These are phyloP conservation scores for Tapirus terrestris DNA, from an alignment of 2,113 vertebrate genomes.

Conservation along the genomic window DNA sequence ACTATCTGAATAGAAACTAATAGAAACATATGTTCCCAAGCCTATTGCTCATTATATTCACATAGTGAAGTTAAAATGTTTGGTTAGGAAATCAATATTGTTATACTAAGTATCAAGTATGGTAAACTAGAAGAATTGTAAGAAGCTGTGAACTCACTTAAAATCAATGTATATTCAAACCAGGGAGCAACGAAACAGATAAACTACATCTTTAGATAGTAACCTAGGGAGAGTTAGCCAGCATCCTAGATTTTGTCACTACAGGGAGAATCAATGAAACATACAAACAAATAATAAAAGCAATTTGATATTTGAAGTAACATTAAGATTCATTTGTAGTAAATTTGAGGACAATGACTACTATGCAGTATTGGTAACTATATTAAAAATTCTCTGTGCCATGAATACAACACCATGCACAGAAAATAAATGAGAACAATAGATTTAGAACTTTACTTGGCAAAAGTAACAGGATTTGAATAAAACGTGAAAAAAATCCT, in stretches of 20 bases:
- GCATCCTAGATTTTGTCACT: slow-evolving; percentile 45
- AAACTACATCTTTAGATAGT: slow-evolving; percentile 70
- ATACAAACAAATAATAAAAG: slow-evolving; percentile 69
- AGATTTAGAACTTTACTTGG: slow-evolving; percentile 18
- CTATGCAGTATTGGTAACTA: slow-evolving; percentile 14
- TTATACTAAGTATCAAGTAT: slow-evolving; percentile 77
- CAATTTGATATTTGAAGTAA: slow-evolving; percentile 22
- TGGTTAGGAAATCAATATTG: slow-evolving; percentile 85
- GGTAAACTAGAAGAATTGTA: slow-evolving; percentile 64
- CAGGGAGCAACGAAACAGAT: slow-evolving; percentile 71
- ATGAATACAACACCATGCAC: neutral
- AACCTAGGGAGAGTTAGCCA: slow-evolving; percentile 66
- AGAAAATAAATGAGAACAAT: slow-evolving; percentile 44
- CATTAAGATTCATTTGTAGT: slow-evolving; percentile 24
- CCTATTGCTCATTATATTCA: slow-evolving; percentile 76
- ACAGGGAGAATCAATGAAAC: slow-evolving; percentile 64
- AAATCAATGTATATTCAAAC: slow-evolving; percentile 84
- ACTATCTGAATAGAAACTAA: slow-evolving; percentile 71
- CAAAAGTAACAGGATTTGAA: slow-evolving; percentile 28
- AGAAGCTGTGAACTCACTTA: slow-evolving; percentile 79
- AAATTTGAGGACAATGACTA: slow-evolving; percentile 59
- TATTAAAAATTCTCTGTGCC: slow-evolving; percentile 50
- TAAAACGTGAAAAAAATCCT: neutral
- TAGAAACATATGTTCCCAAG: slow-evolving; percentile 56
- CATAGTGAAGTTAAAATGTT: slow-evolving; percentile 83